Conservation (phyloP, 1,140 invertebrate species). For the Varroa destructor region DNA sequence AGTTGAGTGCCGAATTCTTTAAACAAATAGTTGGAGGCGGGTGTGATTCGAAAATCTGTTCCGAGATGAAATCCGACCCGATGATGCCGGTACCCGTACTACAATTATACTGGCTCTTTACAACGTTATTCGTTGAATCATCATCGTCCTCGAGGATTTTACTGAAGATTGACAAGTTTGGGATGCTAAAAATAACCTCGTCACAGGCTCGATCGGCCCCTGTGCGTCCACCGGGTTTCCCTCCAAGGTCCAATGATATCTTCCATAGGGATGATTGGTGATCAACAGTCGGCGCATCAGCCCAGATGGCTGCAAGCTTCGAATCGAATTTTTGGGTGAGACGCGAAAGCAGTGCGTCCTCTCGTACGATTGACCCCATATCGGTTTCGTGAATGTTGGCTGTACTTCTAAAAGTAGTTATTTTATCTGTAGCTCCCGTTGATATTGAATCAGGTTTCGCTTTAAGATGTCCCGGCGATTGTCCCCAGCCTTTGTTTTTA, state of each 20-base stretch:
- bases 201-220: slow-evolving; percentile 1
- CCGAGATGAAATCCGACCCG: background rate
- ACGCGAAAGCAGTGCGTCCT: slow-evolving; percentile 7
- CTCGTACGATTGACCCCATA: slow-evolving; percentile 5
- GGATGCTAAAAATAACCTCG: slow-evolving; percentile 7
- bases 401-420: too few relatives aligned
- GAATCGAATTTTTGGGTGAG: slow-evolving; percentile 25
- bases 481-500: too few relatives aligned
- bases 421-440: too few relatives aligned
- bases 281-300: slow-evolving; percentile 5
- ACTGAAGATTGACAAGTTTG: slow-evolving; percentile 5
- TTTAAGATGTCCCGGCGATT: too few relatives aligned
- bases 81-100: background rate
- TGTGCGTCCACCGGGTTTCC: background rate
- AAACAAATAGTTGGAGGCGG: slow-evolving; percentile 4
- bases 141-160: slow-evolving; percentile 18
- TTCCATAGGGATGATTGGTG: slow-evolving; percentile 5
- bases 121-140: background rate
- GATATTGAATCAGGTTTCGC: too few relatives aligned
- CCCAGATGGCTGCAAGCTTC: slow-evolving; percentile 22
- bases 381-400: too few relatives aligned
- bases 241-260: background rate
- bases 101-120: background rate
- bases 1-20: slow-evolving; percentile 27
- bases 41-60: background rate